Evolutionary conservation across 1,140 invertebrate species (phyloP).

Genomic region (Venustaconcha ellipsiformis): DNA sequence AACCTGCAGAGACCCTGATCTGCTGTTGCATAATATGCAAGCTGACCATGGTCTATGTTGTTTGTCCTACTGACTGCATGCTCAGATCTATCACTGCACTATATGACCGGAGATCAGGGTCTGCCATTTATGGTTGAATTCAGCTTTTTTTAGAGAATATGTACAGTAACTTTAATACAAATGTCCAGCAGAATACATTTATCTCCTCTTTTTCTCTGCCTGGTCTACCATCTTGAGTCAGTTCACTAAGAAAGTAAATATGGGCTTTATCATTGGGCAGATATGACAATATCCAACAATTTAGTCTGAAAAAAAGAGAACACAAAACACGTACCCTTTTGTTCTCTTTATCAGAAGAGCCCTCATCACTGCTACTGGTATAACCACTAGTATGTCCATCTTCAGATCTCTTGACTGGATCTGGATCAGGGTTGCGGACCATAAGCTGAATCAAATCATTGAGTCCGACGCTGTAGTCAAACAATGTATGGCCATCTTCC

Average conservation of each 20-base stretch:
- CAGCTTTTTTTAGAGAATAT: too few relatives aligned
- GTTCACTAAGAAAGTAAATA: neutral
- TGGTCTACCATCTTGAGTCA: neutral
- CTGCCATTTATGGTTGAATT: too few relatives aligned
- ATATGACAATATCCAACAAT: neutral
- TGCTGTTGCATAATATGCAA: too few relatives aligned
- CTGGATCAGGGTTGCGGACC: conserved; percentile 62
- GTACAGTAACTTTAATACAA: neutral
- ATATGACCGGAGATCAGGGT: too few relatives aligned
- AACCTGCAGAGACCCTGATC: too few relatives aligned
- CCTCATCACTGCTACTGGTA: conserved; percentile 20
- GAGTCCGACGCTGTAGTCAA: conserved; percentile 83
- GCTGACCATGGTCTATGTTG: too few relatives aligned
- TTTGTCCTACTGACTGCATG: too few relatives aligned
- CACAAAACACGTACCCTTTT: conserved; percentile 36
- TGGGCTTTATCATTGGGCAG: neutral
- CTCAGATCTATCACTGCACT: too few relatives aligned
- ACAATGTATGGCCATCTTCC: conserved; percentile 80
- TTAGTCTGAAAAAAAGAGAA: neutral
- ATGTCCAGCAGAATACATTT: neutral
- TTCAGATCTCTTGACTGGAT: conserved; percentile 1
- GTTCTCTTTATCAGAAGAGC: conserved; percentile 62
- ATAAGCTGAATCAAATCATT: conserved; percentile 85
- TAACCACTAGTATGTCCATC: conserved; percentile 31
- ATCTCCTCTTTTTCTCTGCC: neutral